Evolutionary conservation across 1,140 invertebrate genomes (phyloP), one percentile per base, ranked within the genome.

Genomic region (Rhagoletis zephyria): DNA sequence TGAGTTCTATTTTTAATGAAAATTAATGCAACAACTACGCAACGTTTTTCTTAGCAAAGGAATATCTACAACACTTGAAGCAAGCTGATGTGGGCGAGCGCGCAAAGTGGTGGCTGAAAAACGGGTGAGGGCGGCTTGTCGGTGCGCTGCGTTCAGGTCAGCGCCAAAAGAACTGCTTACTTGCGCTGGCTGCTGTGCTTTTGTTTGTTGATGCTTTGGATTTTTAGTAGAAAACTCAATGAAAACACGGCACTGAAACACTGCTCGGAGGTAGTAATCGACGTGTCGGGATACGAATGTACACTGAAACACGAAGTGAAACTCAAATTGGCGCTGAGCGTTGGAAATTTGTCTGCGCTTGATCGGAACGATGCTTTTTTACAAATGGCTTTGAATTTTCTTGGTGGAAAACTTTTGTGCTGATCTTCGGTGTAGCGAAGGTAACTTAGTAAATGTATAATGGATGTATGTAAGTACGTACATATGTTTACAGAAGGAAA

Each of bases 271-370:
- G 30, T 30, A 30, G 74, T 10, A 81, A 81, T 56, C 74, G 74
- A 81, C 45, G 74, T 59, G 74, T 81, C 74, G 74, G 48, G 45
- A 81, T 81, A 16, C 74, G 48, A 81, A n/a, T 51, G 7, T 19
- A 56, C n/a, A 81, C 74, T 81, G n/a, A 81, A 81, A 56, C 45
- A 56, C 40, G 10, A 81, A 81, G 74, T 19, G 51, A 16, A 56
- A 56, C 74, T 81, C 74, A 81, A 81, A n/a, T 81, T n/a, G 74
- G n/a, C 48, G 74, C 74, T 81, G 74, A 81, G 74, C 74, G 16
- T 81, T 30, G 4, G 12, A 74, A 74, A 74, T 30, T 70, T 74
- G 67, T 40, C 67, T 74, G 67, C 67, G 67, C 67, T 74, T 74
- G 67, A 45, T 74, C 40, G 67, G 14, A 74, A 74, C 67, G 42